These are phyloP conservation scores for Cathartes aura DNA, from an alignment of 2,113 vertebrate species.

Conservation along the genomic window DNA sequence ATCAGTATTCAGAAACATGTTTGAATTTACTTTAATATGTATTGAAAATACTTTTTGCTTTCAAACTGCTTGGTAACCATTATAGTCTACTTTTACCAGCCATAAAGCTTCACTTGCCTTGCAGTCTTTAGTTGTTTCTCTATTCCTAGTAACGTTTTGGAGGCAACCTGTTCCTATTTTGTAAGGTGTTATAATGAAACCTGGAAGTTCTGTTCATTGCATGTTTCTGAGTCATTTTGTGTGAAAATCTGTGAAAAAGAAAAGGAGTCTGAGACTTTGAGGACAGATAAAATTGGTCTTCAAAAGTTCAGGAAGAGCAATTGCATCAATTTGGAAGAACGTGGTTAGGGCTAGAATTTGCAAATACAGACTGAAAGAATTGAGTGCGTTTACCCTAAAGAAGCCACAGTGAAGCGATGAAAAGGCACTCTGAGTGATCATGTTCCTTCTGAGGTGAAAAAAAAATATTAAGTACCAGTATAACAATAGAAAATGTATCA, in stretches of 20 bases:
- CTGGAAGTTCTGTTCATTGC: background rate
- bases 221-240: background rate
- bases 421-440: background rate
- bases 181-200: slow-evolving; percentile 28
- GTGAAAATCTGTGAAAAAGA: slow-evolving; percentile 41
- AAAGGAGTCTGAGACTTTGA: background rate
- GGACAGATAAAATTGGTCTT: background rate
- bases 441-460: background rate
- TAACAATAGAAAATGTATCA: background rate
- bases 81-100: background rate
- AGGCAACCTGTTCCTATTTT: background rate
- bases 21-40: background rate
- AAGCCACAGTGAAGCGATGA: background rate
- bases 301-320: background rate
- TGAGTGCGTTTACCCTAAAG: background rate
- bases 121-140: background rate
- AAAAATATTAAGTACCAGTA: background rate
- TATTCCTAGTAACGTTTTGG: background rate
- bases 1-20: background rate
- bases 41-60: background rate
- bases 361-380: background rate
- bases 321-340: background rate
- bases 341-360: background rate
- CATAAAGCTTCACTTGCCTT: background rate
- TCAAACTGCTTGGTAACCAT: background rate